Evolutionary conservation across 2,797 vertebrate genomes (phyloP).

Genomic region (Chanos chanos): DNA sequence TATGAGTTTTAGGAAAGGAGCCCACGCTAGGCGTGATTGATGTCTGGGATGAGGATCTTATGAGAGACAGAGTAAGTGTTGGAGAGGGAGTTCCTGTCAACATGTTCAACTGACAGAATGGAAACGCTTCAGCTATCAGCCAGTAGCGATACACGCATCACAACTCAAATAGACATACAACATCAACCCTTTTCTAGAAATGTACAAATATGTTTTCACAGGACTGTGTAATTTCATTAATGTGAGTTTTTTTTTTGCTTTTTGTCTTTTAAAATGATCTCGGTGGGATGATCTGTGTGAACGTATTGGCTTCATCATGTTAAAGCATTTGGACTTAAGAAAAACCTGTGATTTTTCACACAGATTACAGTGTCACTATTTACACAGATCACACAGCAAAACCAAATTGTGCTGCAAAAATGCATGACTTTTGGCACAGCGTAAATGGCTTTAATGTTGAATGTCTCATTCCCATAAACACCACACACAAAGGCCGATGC

Average conservation of each 20-base stretch:
- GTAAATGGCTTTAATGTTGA: slow-evolving; percentile 20
- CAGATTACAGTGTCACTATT: background rate
- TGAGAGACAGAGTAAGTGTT: slow-evolving; percentile 9
- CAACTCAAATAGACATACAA: too few species aligned
- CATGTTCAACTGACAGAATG: background rate
- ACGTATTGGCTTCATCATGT: too few species aligned
- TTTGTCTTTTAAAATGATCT: slow-evolving; percentile 8
- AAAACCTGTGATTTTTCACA: slow-evolving; percentile 16
- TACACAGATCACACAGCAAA: background rate
- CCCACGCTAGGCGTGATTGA: slow-evolving; percentile 16
- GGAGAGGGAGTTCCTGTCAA: background rate
- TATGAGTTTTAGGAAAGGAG: slow-evolving; percentile 13
- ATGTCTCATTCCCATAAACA: slow-evolving; percentile 46
- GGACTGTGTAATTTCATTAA: too few species aligned
- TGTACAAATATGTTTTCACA: too few species aligned
- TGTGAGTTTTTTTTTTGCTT: too few species aligned
- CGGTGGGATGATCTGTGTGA: too few species aligned
- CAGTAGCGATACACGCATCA: background rate
- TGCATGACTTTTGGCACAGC: slow-evolving; percentile 28
- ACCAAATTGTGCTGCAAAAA: background rate
- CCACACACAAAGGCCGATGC: slow-evolving; percentile 45
- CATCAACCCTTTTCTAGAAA: too few species aligned
- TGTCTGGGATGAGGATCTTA: background rate
- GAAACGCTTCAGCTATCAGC: background rate
- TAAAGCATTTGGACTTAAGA: slow-evolving; percentile 5